Conservation (phyloP, 2,113 vertebrate species). For the Pangasianodon hypophthalmus region DNA sequence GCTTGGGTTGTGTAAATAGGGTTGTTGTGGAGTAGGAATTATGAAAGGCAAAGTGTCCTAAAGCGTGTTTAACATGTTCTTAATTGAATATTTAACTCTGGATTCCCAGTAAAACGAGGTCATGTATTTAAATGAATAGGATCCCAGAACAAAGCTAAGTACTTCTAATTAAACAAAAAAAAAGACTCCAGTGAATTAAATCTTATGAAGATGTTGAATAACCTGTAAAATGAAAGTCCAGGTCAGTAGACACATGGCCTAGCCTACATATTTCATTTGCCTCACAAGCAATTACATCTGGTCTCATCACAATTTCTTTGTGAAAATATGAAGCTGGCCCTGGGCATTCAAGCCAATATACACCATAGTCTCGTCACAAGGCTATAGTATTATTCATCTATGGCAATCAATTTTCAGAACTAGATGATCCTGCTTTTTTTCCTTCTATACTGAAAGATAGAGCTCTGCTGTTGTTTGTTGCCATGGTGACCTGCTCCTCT, state of each 20-base stretch:
- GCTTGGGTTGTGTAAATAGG: background rate
- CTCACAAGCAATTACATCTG: constrained; percentile 2
- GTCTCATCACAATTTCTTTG: constrained; percentile 16
- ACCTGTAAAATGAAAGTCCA: background rate
- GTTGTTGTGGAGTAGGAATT: background rate
- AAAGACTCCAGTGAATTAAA: constrained; percentile 4
- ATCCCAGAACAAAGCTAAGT: constrained; percentile 13
- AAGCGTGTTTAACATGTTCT: background rate
- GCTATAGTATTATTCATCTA: constrained; percentile 36
- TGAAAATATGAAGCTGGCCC: constrained; percentile 15
- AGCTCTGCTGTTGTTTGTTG: constrained; percentile 57
- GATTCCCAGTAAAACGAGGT: constrained; percentile 1
- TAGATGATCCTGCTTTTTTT: constrained; percentile 37
- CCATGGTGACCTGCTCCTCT: constrained; percentile 71
- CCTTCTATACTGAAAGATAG: constrained; percentile 31
- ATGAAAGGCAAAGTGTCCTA: background rate
- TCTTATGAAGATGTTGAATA: constrained; percentile 10
- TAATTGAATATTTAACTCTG: constrained; percentile 8
- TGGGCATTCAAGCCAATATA: constrained; percentile 29
- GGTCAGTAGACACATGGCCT: background rate
- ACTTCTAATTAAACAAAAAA: background rate
- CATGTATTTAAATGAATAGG: constrained; percentile 3
- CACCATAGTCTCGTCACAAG: constrained; percentile 32
- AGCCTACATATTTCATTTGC: background rate
- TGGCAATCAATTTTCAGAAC: constrained; percentile 50